phyloP scores from a whole-genome alignment of 2,888 invertebrate genomes.

The Drosophila meridiana region DNA sequence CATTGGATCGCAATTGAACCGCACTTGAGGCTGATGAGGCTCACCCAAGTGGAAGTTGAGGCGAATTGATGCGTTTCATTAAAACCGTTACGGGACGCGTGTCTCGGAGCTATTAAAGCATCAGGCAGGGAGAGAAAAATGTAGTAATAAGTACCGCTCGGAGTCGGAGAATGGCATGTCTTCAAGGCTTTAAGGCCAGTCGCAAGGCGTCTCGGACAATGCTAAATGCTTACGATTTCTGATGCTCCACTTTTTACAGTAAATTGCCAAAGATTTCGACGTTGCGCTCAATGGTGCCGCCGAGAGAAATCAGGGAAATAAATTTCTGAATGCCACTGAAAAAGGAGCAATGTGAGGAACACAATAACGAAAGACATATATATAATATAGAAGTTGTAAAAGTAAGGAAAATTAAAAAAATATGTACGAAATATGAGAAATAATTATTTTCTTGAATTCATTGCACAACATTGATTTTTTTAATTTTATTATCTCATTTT shows the following conservation, averaged over 20 bases:
- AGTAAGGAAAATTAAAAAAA: not conserved
- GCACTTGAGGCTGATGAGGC: constrained; percentile 50
- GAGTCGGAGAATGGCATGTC: constrained; percentile 44
- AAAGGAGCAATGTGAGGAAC: not conserved
- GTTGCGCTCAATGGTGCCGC: constrained; percentile 18
- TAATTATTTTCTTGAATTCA: no score
- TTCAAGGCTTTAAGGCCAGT: constrained; percentile 40
- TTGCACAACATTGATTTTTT: no score
- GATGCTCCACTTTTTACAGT: constrained; percentile 56
- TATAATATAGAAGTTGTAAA: not conserved
- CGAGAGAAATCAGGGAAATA: constrained; percentile 41
- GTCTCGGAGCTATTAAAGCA: constrained; percentile 70
- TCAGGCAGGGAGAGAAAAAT: constrained; percentile 33
- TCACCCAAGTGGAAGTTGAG: constrained; percentile 69
- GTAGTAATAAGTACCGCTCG: constrained; percentile 64
- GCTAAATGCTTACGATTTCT: constrained; percentile 58
- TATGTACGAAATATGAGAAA: no score
- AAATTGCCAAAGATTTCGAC: constrained; percentile 54
- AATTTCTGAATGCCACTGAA: constrained; percentile 17
- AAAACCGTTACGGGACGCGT: constrained; percentile 76
- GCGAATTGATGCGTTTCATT: constrained; percentile 78
- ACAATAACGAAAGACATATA: not conserved
- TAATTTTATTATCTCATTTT: no score
- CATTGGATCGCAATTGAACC: constrained; percentile 36
- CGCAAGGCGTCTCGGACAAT: constrained; percentile 61